Conservation (phyloP, 2,113 vertebrate genomes). For the Bufo gargarizans region DNA sequence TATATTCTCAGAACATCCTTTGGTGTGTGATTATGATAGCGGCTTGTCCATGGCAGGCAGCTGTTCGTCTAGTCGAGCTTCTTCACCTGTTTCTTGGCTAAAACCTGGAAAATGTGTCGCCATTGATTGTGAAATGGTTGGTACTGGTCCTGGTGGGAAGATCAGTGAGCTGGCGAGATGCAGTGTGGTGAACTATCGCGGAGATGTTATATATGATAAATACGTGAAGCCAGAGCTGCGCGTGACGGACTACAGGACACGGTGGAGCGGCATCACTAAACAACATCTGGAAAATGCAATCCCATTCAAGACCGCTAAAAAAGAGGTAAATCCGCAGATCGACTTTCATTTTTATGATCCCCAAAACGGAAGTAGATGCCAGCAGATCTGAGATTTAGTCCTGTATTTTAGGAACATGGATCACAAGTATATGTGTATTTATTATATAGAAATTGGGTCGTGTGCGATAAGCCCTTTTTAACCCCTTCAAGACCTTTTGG, state of each 20-base stretch:
- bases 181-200: slow-evolving; percentile 84
- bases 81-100: slow-evolving; percentile 54
- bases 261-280: slow-evolving; percentile 89
- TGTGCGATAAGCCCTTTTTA: too few species aligned
- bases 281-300: slow-evolving; percentile 79
- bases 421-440: too few species aligned
- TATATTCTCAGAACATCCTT: neutral
- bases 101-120: slow-evolving; percentile 75
- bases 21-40: slow-evolving; percentile 63
- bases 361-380: neutral
- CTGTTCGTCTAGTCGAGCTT: slow-evolving; percentile 62
- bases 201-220: slow-evolving; percentile 87
- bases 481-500: too few species aligned
- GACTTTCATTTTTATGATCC: neutral
- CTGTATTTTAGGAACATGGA: neutral
- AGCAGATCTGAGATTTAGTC: too few species aligned
- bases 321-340: slow-evolving; percentile 75
- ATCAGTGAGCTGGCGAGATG: slow-evolving; percentile 89
- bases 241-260: slow-evolving; percentile 86
- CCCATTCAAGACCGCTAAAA: slow-evolving; percentile 80
- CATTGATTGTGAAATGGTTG: slow-evolving; percentile 98
- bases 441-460: too few species aligned
- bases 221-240: slow-evolving; percentile 81
- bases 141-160: slow-evolving; percentile 82
- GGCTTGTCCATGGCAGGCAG: slow-evolving; percentile 70